Evolutionary conservation across 2,888 invertebrate species (phyloP).

Genomic region (Leptura quadrifasciata): DNA sequence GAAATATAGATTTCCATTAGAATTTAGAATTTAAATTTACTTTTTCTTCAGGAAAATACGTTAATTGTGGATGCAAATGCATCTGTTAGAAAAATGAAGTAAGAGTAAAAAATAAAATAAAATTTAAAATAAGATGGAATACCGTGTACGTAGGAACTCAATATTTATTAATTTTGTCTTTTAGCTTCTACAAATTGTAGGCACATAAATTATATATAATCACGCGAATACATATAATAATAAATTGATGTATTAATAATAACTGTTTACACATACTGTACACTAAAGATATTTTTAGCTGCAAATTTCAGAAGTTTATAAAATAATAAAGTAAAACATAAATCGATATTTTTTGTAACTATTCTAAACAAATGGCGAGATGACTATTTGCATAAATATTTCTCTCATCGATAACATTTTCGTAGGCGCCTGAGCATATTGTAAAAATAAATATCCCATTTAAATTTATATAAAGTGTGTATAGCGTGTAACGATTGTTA

Average conservation of each 20-base stretch:
- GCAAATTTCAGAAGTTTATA: conserved; percentile 2
- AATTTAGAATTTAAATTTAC: no score
- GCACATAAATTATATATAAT: neutral
- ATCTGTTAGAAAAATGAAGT: no score
- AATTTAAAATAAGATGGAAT: no score
- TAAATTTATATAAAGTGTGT: neutral
- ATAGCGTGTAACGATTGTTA: neutral
- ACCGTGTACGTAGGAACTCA: no score
- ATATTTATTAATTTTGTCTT: no score
- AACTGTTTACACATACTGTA: neutral
- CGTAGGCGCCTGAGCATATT: neutral
- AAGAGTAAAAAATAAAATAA: no score
- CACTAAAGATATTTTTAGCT: conserved; percentile 1
- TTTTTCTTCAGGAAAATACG: no score
- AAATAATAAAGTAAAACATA: conserved; percentile 5
- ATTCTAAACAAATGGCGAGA: neutral
- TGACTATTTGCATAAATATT: neutral
- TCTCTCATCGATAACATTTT: neutral
- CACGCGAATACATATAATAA: neutral
- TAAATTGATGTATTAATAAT: neutral
- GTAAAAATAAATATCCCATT: neutral
- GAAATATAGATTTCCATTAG: no score
- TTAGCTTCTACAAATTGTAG: neutral
- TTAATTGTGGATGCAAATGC: no score
- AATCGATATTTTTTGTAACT: conserved; percentile 1